Percentiles rank a stretch among this genome's conserved stretches.
Conservation (phyloP, 1,140 invertebrate genomes). For the Magallana angulata region DNA sequence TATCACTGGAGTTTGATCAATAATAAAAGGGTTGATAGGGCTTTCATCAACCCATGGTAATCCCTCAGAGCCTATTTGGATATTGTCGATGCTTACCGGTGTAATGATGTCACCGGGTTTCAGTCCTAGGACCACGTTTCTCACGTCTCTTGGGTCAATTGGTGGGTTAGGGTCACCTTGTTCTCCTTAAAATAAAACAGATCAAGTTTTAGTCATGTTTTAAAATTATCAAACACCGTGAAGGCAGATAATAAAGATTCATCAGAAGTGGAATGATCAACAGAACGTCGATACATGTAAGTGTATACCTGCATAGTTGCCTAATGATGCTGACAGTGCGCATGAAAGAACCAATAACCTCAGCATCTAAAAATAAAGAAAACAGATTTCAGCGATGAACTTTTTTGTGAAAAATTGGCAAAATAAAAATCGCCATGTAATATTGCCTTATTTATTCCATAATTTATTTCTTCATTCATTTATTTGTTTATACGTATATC, state of each 20-base stretch:
- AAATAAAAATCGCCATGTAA: no score
- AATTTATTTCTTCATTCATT: no score
- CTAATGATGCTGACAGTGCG: background rate
- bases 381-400: background rate
- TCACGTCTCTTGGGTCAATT: background rate
- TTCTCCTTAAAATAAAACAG: background rate
- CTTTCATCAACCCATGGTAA: background rate
- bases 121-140: background rate
- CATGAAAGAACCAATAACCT: background rate
- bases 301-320: conserved; percentile 7
- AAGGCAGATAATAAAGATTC: background rate
- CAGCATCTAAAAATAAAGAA: background rate
- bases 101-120: background rate
- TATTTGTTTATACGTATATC: no score
- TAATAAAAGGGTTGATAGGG: background rate
- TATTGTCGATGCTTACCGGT: background rate
- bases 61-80: background rate
- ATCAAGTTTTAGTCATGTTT: background rate
- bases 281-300: background rate
- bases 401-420: no score
- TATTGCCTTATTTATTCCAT: no score
- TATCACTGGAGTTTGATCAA: background rate
- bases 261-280: background rate
- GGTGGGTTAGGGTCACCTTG: background rate
- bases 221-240: background rate